A percentile compares a stretch with the other conserved stretches of the same genome.
Evolutionary conservation across 2,888 invertebrate genomes (phyloP).

Genomic region (Tholera decimalis): DNA sequence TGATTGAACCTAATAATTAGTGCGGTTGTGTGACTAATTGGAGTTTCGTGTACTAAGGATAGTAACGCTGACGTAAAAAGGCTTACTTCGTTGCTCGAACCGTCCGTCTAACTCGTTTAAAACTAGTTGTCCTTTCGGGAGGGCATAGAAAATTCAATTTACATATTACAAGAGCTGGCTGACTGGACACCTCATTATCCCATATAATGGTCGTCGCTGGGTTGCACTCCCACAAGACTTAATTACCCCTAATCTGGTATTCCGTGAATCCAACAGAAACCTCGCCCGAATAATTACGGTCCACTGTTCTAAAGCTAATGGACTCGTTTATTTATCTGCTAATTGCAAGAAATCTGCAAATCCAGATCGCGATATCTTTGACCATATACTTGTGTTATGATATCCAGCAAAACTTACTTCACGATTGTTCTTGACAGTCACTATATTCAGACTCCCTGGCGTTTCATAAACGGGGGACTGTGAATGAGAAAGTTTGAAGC

Average conservation of each 20-base stretch:
- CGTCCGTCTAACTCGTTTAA: conserved; percentile 65
- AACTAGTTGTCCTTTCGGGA: conserved; percentile 74
- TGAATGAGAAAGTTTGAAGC: conserved; percentile 48
- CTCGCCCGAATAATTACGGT: conserved; percentile 85
- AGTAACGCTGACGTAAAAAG: conserved; percentile 29
- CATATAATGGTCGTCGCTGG: conserved; percentile 84
- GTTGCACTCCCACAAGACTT: conserved; percentile 86
- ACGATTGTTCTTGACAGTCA: conserved; percentile 29
- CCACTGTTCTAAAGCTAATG: conserved; percentile 84
- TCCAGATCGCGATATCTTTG: conserved; percentile 62
- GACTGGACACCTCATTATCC: conserved; percentile 90
- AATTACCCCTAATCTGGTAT: conserved; percentile 89
- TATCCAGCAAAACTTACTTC: conserved; percentile 39
- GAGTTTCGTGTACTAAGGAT: conserved; percentile 9
- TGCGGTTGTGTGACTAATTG: conserved; percentile 28
- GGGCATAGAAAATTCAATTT: conserved; percentile 87
- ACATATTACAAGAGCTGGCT: conserved; percentile 85
- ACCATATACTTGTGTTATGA: conserved; percentile 45
- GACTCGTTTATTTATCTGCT: conserved; percentile 86
- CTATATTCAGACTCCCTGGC: conserved; percentile 19
- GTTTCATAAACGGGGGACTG: conserved; percentile 32
- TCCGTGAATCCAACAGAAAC: conserved; percentile 85
- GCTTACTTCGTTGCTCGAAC: conserved; percentile 24
- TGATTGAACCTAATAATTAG: conserved; percentile 43
- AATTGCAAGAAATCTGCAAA: conserved; percentile 75